A percentile compares a stretch with the other conserved stretches of the same genome.
Evolutionary conservation across 2,797 vertebrate genomes (phyloP).

Genomic region (Urosaurus nigricauda): DNA sequence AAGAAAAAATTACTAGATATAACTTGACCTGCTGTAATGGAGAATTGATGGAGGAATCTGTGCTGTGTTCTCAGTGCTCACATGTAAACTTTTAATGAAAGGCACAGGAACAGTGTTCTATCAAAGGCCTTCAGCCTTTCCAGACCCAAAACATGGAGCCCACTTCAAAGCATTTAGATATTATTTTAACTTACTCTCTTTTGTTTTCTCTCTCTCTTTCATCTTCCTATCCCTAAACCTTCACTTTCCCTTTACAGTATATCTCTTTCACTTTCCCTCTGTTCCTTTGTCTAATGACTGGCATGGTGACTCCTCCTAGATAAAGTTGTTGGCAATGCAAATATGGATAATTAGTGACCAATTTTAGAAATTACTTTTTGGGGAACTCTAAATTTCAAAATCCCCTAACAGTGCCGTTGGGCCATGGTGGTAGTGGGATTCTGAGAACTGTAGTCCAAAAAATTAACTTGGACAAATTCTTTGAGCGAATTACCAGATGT

Average conservation of each 20-base stretch:
- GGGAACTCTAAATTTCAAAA: too few relatives aligned
- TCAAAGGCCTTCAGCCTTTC: neutral
- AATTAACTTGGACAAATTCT: neutral
- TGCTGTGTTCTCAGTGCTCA: neutral
- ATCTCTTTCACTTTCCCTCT: neutral
- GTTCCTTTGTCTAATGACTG: neutral
- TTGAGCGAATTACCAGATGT: neutral
- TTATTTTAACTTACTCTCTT: neutral
- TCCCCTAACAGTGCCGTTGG: too few relatives aligned
- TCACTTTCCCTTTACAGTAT: neutral
- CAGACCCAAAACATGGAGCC: neutral
- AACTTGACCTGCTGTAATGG: neutral
- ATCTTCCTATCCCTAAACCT: neutral
- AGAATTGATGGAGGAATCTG: neutral
- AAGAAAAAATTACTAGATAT: neutral
- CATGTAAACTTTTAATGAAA: neutral
- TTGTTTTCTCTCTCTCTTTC: neutral
- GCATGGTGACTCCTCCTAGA: neutral
- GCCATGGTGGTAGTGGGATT: too few relatives aligned
- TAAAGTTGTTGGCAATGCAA: neutral
- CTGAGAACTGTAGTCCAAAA: too few relatives aligned
- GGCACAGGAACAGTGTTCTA: neutral
- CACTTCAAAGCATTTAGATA: neutral
- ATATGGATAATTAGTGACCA: neutral
- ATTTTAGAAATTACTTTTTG: too few relatives aligned